Percentiles rank a stretch among this genome's conserved stretches.
Conservation (phyloP, 1,140 invertebrate genomes). For the Aplysia californica region DNA sequence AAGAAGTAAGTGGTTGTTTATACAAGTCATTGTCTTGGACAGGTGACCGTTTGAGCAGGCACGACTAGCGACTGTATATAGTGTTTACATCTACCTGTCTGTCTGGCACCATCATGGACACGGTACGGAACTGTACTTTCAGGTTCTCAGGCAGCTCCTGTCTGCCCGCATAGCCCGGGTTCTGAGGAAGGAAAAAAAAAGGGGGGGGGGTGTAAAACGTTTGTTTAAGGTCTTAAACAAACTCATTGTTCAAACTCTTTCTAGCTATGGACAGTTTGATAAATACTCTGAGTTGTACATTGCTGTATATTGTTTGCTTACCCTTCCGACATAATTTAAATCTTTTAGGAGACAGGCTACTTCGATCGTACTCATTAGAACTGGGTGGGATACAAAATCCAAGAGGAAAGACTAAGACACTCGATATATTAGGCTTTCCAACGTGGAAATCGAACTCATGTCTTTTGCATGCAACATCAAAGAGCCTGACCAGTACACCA, state of each 20-base stretch:
- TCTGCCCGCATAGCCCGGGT: conserved; percentile 66
- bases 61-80: too few species aligned
- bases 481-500: too few species aligned
- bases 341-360: not conserved
- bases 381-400: too few species aligned
- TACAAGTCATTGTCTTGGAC: too few species aligned
- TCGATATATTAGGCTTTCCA: too few species aligned
- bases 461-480: too few species aligned
- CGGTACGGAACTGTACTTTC: conserved; percentile 64
- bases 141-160: conserved; percentile 67
- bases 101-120: conserved; percentile 67
- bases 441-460: too few species aligned
- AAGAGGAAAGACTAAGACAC: too few species aligned
- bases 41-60: too few species aligned
- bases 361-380: too few species aligned
- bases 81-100: conserved; percentile 64
- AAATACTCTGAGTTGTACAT: not conserved
- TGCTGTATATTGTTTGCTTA: not conserved
- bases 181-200: conserved; percentile 42
- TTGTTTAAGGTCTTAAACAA: not conserved
- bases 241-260: too few species aligned
- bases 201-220: not conserved
- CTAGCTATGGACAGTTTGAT: not conserved
- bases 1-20: too few species aligned
- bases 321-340: not conserved